A percentile compares a stretch with the other conserved stretches of the same genome.
Conservation (phyloP, 1,140 invertebrate species). For the Trinorchestia longiramus region DNA sequence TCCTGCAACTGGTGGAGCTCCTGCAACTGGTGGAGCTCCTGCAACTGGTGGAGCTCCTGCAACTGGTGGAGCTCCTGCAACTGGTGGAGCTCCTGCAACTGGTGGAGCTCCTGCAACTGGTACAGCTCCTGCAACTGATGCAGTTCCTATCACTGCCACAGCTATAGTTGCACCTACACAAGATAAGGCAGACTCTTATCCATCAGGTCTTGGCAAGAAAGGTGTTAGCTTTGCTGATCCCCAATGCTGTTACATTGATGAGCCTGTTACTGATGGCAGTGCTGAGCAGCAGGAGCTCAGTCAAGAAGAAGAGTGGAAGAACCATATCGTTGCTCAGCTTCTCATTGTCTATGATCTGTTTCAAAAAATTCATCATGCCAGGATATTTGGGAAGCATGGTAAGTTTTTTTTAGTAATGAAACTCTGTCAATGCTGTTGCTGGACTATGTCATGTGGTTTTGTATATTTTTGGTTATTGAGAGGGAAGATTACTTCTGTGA, state of each 20-base stretch:
- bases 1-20: neutral
- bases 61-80: neutral
- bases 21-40: neutral
- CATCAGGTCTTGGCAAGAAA: neutral
- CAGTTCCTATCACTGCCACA: neutral
- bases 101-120: neutral
- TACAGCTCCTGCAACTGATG: neutral
- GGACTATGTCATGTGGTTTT: no score
- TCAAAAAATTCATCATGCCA: constrained; percentile 12
- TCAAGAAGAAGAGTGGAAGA: constrained; percentile 26
- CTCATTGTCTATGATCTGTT: constrained; percentile 26
- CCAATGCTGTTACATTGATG: neutral
- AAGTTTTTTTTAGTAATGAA: neutral
- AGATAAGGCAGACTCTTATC: neutral
- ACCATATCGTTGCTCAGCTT: constrained; percentile 12
- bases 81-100: neutral
- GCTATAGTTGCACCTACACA: neutral
- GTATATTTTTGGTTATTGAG: no score
- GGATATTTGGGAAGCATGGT: neutral
- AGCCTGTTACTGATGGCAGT: neutral
- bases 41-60: neutral
- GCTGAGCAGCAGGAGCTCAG: neutral
- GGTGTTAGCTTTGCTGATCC: constrained; percentile 40
- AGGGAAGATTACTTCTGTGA: no score
- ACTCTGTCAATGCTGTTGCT: neutral